These are phyloP conservation scores for Natrix natrix DNA, from an alignment of 2,797 vertebrate species.

Conservation along the genomic window DNA sequence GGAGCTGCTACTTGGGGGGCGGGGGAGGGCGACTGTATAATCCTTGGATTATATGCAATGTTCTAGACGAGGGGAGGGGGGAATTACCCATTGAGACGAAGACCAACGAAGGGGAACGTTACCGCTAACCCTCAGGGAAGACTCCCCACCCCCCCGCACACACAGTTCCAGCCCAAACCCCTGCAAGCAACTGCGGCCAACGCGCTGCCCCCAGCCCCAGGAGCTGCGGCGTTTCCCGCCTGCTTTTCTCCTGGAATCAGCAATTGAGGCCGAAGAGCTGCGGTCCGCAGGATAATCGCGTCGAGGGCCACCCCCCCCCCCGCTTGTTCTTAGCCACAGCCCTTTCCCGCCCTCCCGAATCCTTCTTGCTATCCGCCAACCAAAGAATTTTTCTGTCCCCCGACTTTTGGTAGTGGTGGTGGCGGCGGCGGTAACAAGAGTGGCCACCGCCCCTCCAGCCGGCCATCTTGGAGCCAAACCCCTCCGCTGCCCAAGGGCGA, in stretches of 20 bases:
- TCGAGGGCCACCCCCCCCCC: neutral
- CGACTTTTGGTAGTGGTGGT: neutral
- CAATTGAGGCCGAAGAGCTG: neutral
- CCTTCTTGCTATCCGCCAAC: neutral
- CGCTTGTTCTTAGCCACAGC: neutral
- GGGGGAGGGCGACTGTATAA: neutral
- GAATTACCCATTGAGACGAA: neutral
- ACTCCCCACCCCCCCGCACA: neutral
- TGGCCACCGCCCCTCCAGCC: neutral
- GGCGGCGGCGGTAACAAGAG: neutral
- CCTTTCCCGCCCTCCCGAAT: neutral
- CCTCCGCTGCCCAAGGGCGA: neutral
- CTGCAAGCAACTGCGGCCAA: neutral
- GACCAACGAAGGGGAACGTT: neutral
- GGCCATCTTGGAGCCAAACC: constrained; percentile 24
- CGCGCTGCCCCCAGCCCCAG: neutral
- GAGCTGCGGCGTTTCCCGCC: neutral
- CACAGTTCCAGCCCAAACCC: neutral
- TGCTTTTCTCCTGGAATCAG: neutral
- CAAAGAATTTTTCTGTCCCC: neutral
- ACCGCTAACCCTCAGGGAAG: neutral
- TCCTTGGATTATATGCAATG: neutral
- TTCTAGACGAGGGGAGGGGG: neutral
- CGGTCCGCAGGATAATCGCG: neutral
- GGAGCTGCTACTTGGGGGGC: neutral